These are phyloP conservation scores for Porites lutea DNA, from an alignment of 64 coral and sea anemone species.

Conservation along the genomic window DNA sequence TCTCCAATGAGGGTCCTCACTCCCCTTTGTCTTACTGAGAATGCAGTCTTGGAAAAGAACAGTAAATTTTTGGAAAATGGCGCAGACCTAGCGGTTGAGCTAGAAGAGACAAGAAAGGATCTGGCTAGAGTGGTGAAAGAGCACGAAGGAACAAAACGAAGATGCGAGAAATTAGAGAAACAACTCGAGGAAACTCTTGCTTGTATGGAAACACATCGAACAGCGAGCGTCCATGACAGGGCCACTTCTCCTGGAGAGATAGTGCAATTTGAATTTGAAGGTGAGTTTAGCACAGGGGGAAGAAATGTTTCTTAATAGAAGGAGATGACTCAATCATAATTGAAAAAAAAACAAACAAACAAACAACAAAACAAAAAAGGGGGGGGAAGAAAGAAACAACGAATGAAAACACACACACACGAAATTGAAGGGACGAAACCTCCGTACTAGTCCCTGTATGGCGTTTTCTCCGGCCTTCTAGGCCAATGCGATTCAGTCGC, in stretches of 20 bases:
- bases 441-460: too few species aligned
- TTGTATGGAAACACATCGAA: constrained; percentile 21
- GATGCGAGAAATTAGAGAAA: neutral
- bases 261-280: neutral
- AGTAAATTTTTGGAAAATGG: neutral
- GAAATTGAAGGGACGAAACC: too few species aligned
- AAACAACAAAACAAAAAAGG: too few species aligned
- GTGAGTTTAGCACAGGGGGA: neutral
- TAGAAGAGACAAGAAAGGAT: constrained; percentile 20
- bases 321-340: too few species aligned
- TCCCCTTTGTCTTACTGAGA: neutral
- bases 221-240: constrained; percentile 34
- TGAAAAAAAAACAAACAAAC: too few species aligned
- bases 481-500: too few species aligned
- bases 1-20: neutral
- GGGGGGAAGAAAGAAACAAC: too few species aligned
- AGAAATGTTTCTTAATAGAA: too few species aligned
- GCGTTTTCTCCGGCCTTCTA: too few species aligned
- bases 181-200: neutral
- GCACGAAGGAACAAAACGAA: neutral
- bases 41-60: neutral
- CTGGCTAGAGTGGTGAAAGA: neutral
- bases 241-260: constrained; percentile 32
- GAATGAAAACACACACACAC: too few species aligned
- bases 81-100: neutral